Evolutionary conservation across 2,888 invertebrate genomes (phyloP), one percentile per base, ranked within the genome.

Genomic region (Sphaerolaimus hirsutus): DNA sequence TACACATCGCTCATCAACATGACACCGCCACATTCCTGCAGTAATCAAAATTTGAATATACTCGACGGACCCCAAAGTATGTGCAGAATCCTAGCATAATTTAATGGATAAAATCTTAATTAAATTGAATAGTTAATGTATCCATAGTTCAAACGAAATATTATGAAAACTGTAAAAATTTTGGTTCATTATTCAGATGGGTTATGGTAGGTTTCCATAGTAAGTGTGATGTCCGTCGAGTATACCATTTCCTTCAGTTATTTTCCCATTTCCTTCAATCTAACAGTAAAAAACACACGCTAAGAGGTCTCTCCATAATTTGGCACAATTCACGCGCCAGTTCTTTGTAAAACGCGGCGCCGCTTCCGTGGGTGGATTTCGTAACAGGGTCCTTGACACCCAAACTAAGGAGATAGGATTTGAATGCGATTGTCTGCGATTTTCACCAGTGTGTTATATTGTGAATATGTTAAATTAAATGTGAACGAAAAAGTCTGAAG

Each of bases 341-440:
- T 55, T 79, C 78, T 56, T 73, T 71, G 63, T 79, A 82, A 65
- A 86, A 93, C 51, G 78, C 77, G 7, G 57, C 76, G 52, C 82
- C 81, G 46, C 77, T 79, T 60, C 80, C 79, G 61, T 78, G 84
- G 14, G 80, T 75, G 58, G 83, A 83, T 60, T 87, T 75, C 0
- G 91, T 93, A 0, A 93, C 93, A 1, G 93, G 93, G 70, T 97
- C 91, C 60, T 86, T 84, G 53, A 97, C 87, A 55, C 97, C 97
- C 58, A 97, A 72, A 64, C 89, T 91, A 69, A 97, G 74, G 43
- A 97, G 70, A 64, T 93, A 89, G 0, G 89, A 79, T 64, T 93
- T 91, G 64, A 97, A 93, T 56, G 79, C 75, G 4, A 89, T 75
- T 10, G 93, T 93, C 70, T 93, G 54, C 44, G 61, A 56, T 41